Conservation (phyloP, 2,113 vertebrate genomes). For the Gasterosteus nipponicus region DNA sequence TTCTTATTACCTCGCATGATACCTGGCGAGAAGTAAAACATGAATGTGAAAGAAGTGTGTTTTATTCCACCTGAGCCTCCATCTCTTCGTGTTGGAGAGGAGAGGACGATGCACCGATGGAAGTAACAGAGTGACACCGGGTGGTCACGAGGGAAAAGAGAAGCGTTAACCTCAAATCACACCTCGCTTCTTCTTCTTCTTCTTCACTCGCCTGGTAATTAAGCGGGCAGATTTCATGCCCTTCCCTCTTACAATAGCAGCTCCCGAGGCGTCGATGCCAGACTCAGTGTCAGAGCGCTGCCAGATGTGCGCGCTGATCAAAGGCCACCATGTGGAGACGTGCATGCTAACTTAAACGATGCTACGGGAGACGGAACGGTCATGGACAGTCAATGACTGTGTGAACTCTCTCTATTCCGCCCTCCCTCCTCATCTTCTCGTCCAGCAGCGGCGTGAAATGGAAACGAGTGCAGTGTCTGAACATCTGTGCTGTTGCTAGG, state of each 20-base stretch:
- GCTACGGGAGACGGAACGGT: background rate
- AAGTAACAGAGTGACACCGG: no score
- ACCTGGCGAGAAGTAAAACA: no score
- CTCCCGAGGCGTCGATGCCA: conserved; percentile 64
- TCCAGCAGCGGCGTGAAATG: conserved; percentile 8
- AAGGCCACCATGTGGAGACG: no score
- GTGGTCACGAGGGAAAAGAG: no score
- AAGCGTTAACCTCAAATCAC: no score
- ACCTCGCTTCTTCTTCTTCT: background rate
- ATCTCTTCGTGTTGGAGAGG: no score
- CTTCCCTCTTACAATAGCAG: conserved; percentile 50
- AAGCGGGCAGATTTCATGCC: conserved; percentile 57
- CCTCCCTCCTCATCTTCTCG: conserved; percentile 3
- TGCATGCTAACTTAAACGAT: background rate
- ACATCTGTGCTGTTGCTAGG: conserved; percentile 56
- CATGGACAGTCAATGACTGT: conserved; percentile 11
- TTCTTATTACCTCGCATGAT: no score
- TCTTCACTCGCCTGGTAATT: conserved; percentile 36
- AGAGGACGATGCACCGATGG: no score
- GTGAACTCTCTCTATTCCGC: background rate
- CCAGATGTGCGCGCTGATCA: background rate
- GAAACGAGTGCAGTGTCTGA: conserved; percentile 8
- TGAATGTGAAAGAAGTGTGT: no score
- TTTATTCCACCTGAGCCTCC: no score
- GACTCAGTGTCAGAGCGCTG: conserved; percentile 46